Evolutionary conservation across 2,888 invertebrate genomes (phyloP).

Genomic region (Coenonympha glycerion): DNA sequence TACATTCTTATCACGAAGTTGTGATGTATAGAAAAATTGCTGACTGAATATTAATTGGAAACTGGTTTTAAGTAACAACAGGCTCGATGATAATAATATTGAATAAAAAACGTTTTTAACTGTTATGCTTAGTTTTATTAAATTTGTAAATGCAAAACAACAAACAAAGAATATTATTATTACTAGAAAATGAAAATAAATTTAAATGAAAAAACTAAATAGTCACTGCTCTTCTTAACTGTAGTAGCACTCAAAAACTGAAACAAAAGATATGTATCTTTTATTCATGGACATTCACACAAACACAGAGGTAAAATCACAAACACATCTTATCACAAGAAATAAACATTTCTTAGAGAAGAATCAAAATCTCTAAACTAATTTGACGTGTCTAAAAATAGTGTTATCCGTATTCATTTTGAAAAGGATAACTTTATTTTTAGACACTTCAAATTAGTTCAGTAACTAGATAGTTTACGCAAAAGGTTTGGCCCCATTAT

Average conservation of each 20-base stretch:
- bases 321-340: no score
- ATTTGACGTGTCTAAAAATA: no score
- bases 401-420: no score
- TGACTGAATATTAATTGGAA: slow-evolving; percentile 4
- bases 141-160: slow-evolving; percentile 24
- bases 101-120: slow-evolving; percentile 8
- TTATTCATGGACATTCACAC: no score
- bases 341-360: no score
- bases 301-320: no score
- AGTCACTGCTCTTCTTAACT: slow-evolving; percentile 30
- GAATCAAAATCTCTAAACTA: no score
- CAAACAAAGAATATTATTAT: slow-evolving; percentile 17
- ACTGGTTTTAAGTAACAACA: not conserved
- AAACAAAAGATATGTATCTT: not conserved
- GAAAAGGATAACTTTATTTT: no score
- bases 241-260: not conserved
- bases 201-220: slow-evolving; percentile 34
- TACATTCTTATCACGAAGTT: not conserved
- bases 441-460: no score
- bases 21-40: not conserved
- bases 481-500: no score
- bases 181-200: slow-evolving; percentile 26
- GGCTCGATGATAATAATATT: not conserved
- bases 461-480: no score
- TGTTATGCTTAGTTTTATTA: slow-evolving; percentile 22